phyloP scores from a whole-genome alignment of 2,797 vertebrate genomes.

The Acanthurus leucopareius region DNA sequence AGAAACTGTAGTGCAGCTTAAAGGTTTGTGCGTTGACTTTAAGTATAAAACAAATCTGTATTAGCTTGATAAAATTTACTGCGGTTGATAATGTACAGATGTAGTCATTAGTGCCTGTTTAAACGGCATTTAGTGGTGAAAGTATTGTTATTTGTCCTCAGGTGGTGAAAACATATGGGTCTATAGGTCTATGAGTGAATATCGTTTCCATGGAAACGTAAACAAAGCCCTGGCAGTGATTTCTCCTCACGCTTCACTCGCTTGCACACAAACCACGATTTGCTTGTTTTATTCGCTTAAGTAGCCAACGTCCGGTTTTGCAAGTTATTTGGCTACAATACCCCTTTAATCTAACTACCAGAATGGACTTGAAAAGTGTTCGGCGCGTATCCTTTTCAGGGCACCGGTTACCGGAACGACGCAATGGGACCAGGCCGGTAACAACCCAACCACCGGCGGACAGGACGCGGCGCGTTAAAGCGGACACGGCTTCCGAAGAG shows the following conservation, averaged over 20 bases:
- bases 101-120: too few species aligned
- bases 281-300: not conserved
- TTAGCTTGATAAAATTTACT: too few species aligned
- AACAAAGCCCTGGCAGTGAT: conserved; percentile 65
- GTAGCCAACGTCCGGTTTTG: accelerated
- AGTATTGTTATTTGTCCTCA: not conserved
- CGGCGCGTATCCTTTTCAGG: conserved; percentile 79
- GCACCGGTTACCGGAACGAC: conserved; percentile 74
- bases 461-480: not conserved
- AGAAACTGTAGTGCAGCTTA: not conserved
- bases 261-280: not conserved
- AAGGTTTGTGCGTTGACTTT: too few species aligned
- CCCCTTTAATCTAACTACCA: not conserved
- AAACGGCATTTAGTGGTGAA: not conserved
- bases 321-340: not conserved
- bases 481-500: conserved; percentile 7
- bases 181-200: too few species aligned
- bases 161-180: too few species aligned
- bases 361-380: conserved; percentile 69
- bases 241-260: conserved; percentile 12
- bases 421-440: conserved; percentile 46
- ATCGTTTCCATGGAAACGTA: conserved; percentile 64
- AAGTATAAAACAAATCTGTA: too few species aligned
- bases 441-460: conserved; percentile 15
- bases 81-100: too few species aligned